Evolutionary conservation across 2,888 invertebrate genomes (phyloP).

Genomic region (Heliconius hortense): DNA sequence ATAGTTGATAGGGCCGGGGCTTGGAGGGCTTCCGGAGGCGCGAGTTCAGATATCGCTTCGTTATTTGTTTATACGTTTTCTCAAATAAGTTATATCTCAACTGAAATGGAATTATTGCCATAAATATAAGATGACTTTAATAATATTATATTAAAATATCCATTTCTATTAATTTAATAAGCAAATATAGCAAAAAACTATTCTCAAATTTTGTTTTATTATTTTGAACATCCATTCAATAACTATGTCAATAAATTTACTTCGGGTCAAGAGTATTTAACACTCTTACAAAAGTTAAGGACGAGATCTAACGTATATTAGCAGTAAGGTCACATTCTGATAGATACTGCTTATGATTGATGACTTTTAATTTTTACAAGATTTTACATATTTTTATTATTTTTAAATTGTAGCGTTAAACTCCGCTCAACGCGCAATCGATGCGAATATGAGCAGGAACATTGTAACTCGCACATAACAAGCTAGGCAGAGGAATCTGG

Average conservation of each 20-base stretch:
- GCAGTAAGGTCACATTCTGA: background rate
- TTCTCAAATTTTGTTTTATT: background rate
- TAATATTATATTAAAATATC: background rate
- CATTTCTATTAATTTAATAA: background rate
- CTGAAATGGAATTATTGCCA: background rate
- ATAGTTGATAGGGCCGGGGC: too few species aligned
- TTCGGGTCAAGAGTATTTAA: conserved; percentile 23
- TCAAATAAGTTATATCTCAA: background rate
- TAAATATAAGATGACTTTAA: too few species aligned
- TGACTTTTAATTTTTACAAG: background rate
- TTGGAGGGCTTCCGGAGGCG: background rate
- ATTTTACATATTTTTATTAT: background rate
- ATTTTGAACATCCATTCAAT: conserved; percentile 8
- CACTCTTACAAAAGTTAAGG: conserved; percentile 33
- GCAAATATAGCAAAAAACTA: background rate
- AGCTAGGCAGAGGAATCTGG: background rate
- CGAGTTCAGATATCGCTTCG: background rate
- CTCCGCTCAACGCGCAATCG: background rate
- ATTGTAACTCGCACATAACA: background rate
- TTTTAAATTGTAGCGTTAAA: background rate
- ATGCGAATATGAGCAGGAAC: background rate
- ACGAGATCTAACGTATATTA: conserved; percentile 24
- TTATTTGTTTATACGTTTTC: background rate
- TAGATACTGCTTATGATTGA: background rate
- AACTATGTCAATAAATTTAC: conserved; percentile 34